Base-by-base conservation (phyloP, 2,888 invertebrate species). In the Drosophila merina region DNA sequence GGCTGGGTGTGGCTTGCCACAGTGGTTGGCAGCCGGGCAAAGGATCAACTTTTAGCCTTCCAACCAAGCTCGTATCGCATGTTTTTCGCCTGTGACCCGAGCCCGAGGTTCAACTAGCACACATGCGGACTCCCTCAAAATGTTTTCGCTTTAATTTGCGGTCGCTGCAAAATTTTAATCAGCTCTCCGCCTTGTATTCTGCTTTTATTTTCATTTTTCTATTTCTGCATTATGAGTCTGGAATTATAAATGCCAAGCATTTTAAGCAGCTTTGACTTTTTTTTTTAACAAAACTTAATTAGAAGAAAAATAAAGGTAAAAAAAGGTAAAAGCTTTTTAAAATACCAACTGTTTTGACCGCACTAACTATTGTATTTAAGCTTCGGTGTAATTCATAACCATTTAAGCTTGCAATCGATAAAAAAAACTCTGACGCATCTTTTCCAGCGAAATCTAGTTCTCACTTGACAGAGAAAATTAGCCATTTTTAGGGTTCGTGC, bases 121-220 rank as follows among this genome's bases (percentile, higher is more conserved):
- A 63, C 63, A 56, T 66, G 74, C 54, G 51, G 64, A 74, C 74
- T 63, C 72, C 75, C 80, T 64, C 33, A 59, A 74, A 88, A 69
- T 77, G 64, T 86, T 88, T 83, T 72, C 71, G 74, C 83, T 88
- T 88, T 83, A 88, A 88, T 88, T 86, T 88, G 86, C 86, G 72
- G 66, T 70, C 77, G 66, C 51, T 71, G 88, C 81, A 80, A 86
- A 86, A 86, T 83, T 69, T 83, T 80, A 83, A 83, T 83, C 88
- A 88, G 78, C 71, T 72, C 67, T 67, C 63, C 20, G 25, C 38
- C 30, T 4, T 4, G 9, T n/a, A 3, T 8, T 10, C 40, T 25
- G 31, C 30, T 31, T 8, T 33, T 31, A 20, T 42, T 49, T 51
- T 26, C 33, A 28, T 14, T 55, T 26, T 25, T n/a, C 31, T 14